A percentile compares a stretch with the other conserved stretches of the same genome.
These are phyloP conservation scores for Babyrousa celebensis DNA, from an alignment of 2,797 vertebrate genomes.

Conservation along the genomic window DNA sequence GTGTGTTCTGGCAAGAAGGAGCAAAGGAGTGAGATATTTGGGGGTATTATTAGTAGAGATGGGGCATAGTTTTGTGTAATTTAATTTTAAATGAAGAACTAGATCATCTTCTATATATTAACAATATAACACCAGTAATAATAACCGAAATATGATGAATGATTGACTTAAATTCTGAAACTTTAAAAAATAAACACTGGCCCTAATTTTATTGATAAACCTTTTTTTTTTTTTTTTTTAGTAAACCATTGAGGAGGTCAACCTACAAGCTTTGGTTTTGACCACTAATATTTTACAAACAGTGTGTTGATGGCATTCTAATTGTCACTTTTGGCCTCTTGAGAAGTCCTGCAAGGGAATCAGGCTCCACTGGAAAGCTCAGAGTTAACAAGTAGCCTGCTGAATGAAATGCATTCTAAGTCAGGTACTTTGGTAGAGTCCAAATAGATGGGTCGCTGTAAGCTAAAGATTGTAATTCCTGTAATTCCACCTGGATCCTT, in stretches of 20 bases:
- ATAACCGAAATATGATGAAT: background rate
- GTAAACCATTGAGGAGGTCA: background rate
- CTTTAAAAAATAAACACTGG: constrained; percentile 35
- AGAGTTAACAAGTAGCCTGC: constrained; percentile 19
- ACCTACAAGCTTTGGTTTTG: constrained; percentile 4
- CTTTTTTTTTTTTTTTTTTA: background rate
- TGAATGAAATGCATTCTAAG: background rate
- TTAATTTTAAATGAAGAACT: constrained; percentile 62
- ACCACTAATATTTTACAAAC: constrained; percentile 38
- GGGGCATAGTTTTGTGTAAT: background rate
- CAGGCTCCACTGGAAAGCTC: background rate
- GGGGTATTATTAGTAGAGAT: constrained; percentile 2
- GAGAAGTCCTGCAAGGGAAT: background rate
- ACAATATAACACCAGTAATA: background rate
- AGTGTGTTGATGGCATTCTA: constrained; percentile 19
- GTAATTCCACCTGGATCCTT: background rate
- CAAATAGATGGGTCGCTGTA: constrained; percentile 26
- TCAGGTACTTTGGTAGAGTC: constrained; percentile 36
- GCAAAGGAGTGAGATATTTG: background rate
- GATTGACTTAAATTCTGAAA: constrained; percentile 23
- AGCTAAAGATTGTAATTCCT: constrained; percentile 26
- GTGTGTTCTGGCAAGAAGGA: background rate
- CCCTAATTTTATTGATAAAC: constrained; percentile 12
- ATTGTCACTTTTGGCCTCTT: constrained; percentile 31
- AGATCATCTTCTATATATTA: background rate